phyloP scores from a whole-genome alignment of 2,888 invertebrate genomes.

The Cheilosia scutellata region DNA sequence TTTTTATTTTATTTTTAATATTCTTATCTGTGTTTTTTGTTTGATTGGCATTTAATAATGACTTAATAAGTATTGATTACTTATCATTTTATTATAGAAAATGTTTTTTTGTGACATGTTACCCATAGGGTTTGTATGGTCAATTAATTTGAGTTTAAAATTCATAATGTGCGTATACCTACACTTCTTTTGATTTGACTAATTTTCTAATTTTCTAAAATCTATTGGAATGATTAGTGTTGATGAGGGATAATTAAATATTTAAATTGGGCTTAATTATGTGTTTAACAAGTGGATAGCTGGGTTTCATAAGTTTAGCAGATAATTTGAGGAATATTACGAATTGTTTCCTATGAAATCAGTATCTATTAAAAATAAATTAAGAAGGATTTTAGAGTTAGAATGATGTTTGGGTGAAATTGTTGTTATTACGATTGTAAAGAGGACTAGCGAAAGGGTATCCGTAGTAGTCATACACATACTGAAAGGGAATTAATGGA shows the following conservation, averaged over 20 bases:
- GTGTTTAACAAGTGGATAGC: not conserved
- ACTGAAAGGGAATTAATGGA: no score
- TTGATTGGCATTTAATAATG: no score
- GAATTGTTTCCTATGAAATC: not conserved
- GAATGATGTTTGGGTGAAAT: no score
- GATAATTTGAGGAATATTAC: conserved; percentile 1
- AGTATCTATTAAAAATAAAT: conserved; percentile 13
- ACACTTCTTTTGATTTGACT: not conserved
- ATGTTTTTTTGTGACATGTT: no score
- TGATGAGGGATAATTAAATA: conserved; percentile 50
- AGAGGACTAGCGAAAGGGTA: no score
- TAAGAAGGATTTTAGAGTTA: not conserved
- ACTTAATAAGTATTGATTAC: no score
- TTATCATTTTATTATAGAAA: no score
- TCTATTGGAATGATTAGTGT: not conserved
- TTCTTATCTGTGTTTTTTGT: not conserved
- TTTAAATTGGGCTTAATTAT: conserved; percentile 55
- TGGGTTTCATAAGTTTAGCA: conserved; percentile 14
- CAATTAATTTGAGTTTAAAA: conserved; percentile 18
- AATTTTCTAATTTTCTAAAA: conserved; percentile 1
- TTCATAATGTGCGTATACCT: conserved; percentile 17
- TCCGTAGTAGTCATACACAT: no score
- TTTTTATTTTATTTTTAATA: conserved; percentile 39
- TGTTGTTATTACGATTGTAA: no score
- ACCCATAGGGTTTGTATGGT: not conserved